A percentile compares a stretch with the other conserved stretches of the same genome.
These are phyloP conservation scores for Monochamus saltuarius DNA, from an alignment of 1,140 invertebrate species.

Conservation along the genomic window DNA sequence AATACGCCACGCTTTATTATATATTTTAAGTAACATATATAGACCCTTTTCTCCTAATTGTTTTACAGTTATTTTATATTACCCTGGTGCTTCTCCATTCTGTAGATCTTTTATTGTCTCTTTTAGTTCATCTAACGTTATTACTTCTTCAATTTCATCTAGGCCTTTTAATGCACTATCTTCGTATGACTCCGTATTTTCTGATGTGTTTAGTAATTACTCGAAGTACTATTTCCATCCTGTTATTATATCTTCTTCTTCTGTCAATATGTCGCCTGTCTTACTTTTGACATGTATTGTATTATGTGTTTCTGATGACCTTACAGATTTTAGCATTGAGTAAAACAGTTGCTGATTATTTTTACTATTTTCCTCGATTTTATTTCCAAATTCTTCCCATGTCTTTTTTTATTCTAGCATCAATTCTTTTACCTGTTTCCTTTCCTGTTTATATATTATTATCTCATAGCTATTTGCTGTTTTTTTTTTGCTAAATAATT, in stretches of 20 bases:
- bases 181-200: too few species aligned
- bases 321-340: neutral
- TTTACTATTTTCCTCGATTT: slow-evolving; percentile 1
- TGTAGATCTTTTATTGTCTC: neutral
- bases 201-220: too few species aligned
- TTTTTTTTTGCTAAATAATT: too few species aligned
- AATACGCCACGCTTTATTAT: neutral
- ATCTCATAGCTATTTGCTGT: too few species aligned
- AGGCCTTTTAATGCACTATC: too few species aligned
- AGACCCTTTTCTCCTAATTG: neutral
- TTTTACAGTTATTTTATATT: neutral
- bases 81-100: neutral
- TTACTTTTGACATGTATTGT: neutral
- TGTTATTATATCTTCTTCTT: neutral
- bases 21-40: neutral
- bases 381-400: too few species aligned
- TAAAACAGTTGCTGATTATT: slow-evolving; percentile 1
- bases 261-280: neutral
- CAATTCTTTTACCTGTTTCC: too few species aligned
- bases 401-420: too few species aligned
- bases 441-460: too few species aligned
- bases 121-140: too few species aligned
- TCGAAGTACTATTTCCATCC: too few species aligned
- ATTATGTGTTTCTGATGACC: neutral
- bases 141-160: too few species aligned